Evolutionary conservation across 2,113 vertebrate genomes (phyloP).

Genomic region (Falcunculus frontatus): DNA sequence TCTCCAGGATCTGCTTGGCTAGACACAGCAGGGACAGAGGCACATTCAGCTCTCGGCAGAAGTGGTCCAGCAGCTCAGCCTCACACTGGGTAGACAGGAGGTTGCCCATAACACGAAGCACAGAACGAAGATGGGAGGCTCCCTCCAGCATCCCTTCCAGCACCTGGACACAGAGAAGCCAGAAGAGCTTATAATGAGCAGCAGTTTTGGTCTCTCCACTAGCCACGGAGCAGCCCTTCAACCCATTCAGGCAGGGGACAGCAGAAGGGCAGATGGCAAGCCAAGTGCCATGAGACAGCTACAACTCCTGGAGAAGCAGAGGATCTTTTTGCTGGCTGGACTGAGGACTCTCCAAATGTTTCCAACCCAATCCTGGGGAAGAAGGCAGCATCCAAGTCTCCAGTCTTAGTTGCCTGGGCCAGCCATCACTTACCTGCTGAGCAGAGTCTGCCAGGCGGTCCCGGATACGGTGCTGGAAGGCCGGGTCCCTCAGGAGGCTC

Average conservation of each 20-base stretch:
- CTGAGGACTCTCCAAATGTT: background rate
- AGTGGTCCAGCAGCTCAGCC: constrained; percentile 41
- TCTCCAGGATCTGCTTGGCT: constrained; percentile 72
- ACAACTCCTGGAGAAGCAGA: background rate
- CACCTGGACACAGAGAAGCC: constrained; percentile 66
- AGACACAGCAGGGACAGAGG: constrained; percentile 76
- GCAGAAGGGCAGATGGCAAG: background rate
- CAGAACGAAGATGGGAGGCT: constrained; percentile 67
- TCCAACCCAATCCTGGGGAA: background rate
- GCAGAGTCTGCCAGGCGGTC: constrained; percentile 68
- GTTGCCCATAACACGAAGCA: constrained; percentile 76
- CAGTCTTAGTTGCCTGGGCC: background rate
- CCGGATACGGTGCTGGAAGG: constrained; percentile 71
- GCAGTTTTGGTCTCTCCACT: background rate
- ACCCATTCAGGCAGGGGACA: background rate
- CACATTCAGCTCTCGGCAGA: constrained; percentile 74
- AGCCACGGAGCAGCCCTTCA: background rate
- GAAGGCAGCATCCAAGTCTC: background rate
- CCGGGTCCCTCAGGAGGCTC: constrained; percentile 57
- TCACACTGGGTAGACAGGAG: constrained; percentile 74
- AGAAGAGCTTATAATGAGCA: background rate
- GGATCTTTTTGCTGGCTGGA: background rate
- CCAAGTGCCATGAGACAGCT: background rate
- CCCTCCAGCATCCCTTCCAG: constrained; percentile 71
- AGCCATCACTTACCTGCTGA: constrained; percentile 73